Evolutionary conservation across 2,888 invertebrate genomes (phyloP), one percentile per base, ranked within the genome.

Genomic region (Clivina fossor): DNA sequence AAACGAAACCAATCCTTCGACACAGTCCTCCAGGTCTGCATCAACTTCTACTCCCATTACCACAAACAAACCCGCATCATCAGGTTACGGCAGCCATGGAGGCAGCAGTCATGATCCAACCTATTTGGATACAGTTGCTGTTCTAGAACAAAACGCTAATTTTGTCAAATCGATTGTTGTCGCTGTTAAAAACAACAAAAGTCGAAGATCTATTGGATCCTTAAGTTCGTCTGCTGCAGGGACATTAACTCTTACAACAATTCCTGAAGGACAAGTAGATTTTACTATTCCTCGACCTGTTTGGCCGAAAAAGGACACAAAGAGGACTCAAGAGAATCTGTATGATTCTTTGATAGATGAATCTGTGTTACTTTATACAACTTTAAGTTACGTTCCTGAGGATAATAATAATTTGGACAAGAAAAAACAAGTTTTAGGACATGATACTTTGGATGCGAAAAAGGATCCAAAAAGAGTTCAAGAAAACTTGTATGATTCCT

Each of bases 241-340:
- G 2, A 72, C 24, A 2, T 40, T 40, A n/a, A 43, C 72, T 3
- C 66, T 76, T 19, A 73, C 68, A n/a, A 73, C 76, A 5, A 76
- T 76, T 37, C 76, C 74, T 2, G 76, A 76, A 66, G 76, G 75
- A n/a, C 65, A 68, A 55, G 69, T 75, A 1, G 75, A 75, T 63
- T 65, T 69, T 43, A 67, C 69, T 2, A 68, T 76, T 22, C 75
- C 76, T 2, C 68, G 71, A 57, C 74, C 75, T 3, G 71, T 76
- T 19, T 76, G 76, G 76, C 75, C 75, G 4, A 64, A 66, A 58
- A 30, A 57, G 40, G 61, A 62, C 43, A 5, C 40, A 46, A 37
- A 56, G 32, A 22, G 22, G 5, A 26, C 57, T n/a, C n/a, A 3
- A 22, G 48, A 54, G 8, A 38, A 43, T 33, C 61, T 65, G 24